Evolutionary conservation across 2,888 invertebrate species (phyloP).

Genomic region (Parnassius smintheus): DNA sequence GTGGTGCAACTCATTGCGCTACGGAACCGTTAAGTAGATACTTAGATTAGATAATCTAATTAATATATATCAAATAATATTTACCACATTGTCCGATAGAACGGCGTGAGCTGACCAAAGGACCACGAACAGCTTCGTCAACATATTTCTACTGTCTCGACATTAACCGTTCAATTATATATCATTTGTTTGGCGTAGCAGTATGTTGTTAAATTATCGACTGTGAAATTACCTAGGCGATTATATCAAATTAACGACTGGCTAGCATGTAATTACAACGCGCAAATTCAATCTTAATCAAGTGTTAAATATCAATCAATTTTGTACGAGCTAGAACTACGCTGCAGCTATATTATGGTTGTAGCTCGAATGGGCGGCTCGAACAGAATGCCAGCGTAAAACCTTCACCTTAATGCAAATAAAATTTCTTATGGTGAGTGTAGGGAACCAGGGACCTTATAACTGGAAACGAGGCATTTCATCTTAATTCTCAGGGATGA

Average conservation of each 20-base stretch:
- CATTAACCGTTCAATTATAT: slow-evolving; percentile 13
- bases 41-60: neutral
- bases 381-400: too few relatives aligned
- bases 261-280: slow-evolving; percentile 22
- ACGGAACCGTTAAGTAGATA: neutral
- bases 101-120: neutral
- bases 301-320: too few relatives aligned
- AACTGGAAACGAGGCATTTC: too few relatives aligned
- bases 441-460: too few relatives aligned
- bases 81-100: slow-evolving; percentile 8
- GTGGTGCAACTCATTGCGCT: too few relatives aligned
- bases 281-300: slow-evolving; percentile 12
- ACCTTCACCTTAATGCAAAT: too few relatives aligned
- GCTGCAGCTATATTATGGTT: too few relatives aligned
- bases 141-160: slow-evolving; percentile 13
- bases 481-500: too few relatives aligned
- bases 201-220: slow-evolving; percentile 30
- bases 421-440: too few relatives aligned
- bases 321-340: too few relatives aligned
- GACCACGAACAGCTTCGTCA: slow-evolving; percentile 8
- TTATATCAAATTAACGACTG: slow-evolving; percentile 22
- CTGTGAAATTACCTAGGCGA: slow-evolving; percentile 32
- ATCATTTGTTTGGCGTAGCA: slow-evolving; percentile 8
- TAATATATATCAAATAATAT: neutral
- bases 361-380: too few relatives aligned